Evolutionary conservation across 2,797 vertebrate species (phyloP).

Genomic region (Sebastolobus alascanus): DNA sequence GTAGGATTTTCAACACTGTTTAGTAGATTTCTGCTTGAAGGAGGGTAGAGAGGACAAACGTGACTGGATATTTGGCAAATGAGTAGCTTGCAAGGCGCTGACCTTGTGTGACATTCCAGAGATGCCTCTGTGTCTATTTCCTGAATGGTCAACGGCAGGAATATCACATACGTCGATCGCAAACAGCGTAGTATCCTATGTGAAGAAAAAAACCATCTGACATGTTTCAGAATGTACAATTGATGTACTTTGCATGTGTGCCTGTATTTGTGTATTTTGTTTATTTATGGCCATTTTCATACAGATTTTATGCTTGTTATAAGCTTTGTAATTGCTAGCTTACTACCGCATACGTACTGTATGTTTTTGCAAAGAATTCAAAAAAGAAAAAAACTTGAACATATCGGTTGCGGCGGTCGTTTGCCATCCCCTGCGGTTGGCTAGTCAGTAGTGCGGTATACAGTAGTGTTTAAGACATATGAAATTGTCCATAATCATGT

Average conservation of each 20-base stretch:
- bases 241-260: neutral
- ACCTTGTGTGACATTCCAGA: slow-evolving; percentile 52
- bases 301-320: neutral
- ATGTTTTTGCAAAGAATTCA: neutral
- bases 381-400: no score
- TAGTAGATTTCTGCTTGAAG: neutral
- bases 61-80: slow-evolving; percentile 17
- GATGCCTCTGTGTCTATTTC: slow-evolving; percentile 7
- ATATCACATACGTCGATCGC: slow-evolving; percentile 3
- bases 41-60: neutral
- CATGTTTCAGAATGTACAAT: neutral
- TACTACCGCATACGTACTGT: neutral
- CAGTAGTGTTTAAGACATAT: no score
- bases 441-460: no score
- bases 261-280: neutral
- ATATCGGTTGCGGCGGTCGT: no score
- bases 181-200: neutral
- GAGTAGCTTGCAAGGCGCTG: slow-evolving; percentile 21
- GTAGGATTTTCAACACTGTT: neutral
- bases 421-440: no score
- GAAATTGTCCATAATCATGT: no score
- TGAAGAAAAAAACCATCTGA: neutral
- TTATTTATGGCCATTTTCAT: neutral
- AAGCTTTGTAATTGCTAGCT: neutral
- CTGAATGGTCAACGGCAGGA: slow-evolving; percentile 25